These are phyloP conservation scores for Hiodon alosoides DNA, from an alignment of 2,113 vertebrate genomes.

Conservation along the genomic window DNA sequence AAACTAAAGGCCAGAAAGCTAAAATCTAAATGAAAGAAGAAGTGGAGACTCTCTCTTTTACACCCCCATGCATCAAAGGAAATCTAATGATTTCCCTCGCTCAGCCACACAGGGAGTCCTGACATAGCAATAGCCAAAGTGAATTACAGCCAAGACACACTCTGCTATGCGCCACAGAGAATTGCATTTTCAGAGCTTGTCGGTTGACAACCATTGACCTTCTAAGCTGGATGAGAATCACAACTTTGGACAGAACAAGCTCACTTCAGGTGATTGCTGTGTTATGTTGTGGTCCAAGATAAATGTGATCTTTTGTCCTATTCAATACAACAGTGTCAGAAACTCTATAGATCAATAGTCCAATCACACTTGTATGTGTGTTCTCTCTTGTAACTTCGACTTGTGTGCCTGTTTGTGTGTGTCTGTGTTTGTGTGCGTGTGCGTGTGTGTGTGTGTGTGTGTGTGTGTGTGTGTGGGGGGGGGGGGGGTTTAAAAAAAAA, in stretches of 20 bases:
- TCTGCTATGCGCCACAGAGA: not conserved
- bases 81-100: slow-evolving; percentile 16
- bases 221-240: not conserved
- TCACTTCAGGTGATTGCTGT: not conserved
- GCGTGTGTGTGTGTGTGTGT: no score
- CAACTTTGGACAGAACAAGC: not conserved
- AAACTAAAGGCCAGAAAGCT: slow-evolving; percentile 2
- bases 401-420: no score
- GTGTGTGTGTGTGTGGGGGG: no score
- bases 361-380: no score
- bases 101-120: not conserved
- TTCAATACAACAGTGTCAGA: no score
- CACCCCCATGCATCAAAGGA: slow-evolving; percentile 13
- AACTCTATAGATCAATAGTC: no score
- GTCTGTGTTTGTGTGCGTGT: no score
- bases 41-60: not conserved
- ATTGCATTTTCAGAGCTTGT: slow-evolving; percentile 8
- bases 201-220: slow-evolving; percentile 8
- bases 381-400: no score
- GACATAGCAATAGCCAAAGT: slow-evolving; percentile 1
- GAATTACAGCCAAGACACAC: not conserved
- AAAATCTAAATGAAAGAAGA: not conserved
- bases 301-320: no score
- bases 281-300: no score
- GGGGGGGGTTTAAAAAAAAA: no score